Percentiles rank a stretch among this genome's conserved stretches.
phyloP scores from a whole-genome alignment of 2,113 vertebrate species.

The Pomatorhinus ruficollis region DNA sequence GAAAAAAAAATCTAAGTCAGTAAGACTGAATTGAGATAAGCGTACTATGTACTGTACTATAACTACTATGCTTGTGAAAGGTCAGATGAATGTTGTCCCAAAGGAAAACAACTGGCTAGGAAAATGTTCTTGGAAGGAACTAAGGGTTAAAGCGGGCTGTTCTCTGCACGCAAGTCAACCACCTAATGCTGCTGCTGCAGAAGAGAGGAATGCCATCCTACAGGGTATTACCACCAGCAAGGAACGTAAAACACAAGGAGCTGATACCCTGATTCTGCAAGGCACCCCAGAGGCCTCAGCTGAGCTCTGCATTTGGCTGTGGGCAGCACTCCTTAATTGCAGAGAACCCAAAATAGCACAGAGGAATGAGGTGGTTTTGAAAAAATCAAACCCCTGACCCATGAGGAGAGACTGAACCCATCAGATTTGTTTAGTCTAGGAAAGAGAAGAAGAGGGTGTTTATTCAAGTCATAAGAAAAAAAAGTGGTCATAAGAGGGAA shows the following conservation, averaged over 20 bases:
- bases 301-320: not conserved
- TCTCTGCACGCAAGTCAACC: fast-evolving
- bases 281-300: not conserved
- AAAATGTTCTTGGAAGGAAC: not conserved
- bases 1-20: not conserved
- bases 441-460: not conserved
- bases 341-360: not conserved
- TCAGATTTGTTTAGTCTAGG: constrained; percentile 34
- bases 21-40: not conserved
- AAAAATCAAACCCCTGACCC: not conserved
- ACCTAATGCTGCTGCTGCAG: not conserved
- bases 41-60: no score
- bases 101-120: not conserved
- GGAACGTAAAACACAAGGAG: not conserved
- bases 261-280: not conserved
- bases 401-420: not conserved
- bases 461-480: not conserved
- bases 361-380: not conserved
- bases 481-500: not conserved
- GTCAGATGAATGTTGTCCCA: not conserved
- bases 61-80: not conserved
- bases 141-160: not conserved
- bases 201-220: not conserved
- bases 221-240: not conserved
- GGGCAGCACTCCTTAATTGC: not conserved